Conservation (phyloP, 2,888 invertebrate genomes). For the Patella caerulea region DNA sequence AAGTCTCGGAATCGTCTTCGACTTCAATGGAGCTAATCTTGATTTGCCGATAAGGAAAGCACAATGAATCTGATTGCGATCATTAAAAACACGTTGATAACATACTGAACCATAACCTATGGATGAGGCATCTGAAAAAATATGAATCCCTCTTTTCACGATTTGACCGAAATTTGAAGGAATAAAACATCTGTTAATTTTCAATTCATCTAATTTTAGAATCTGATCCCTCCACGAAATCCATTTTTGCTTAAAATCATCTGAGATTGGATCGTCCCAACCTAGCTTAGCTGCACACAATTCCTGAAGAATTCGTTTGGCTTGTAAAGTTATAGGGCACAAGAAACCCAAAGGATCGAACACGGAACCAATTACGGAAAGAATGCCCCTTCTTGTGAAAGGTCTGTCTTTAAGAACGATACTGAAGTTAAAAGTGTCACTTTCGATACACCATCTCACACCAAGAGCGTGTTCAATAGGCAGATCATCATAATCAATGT, state of each 20-base stretch:
- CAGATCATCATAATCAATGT: slow-evolving; percentile 15
- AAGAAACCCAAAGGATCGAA: slow-evolving; percentile 21
- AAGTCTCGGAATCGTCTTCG: slow-evolving; percentile 19
- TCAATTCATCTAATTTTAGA: too few relatives aligned
- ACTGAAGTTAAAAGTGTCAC: slow-evolving; percentile 8
- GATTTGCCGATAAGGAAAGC: slow-evolving; percentile 20
- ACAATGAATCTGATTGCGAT: slow-evolving; percentile 7
- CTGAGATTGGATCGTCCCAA: too few relatives aligned
- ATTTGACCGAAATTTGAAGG: too few relatives aligned
- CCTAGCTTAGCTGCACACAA: too few relatives aligned
- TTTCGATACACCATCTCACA: background rate
- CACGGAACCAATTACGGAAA: slow-evolving; percentile 6
- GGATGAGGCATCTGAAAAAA: too few relatives aligned
- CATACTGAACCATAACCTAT: too few relatives aligned
- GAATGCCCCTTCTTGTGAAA: slow-evolving; percentile 16
- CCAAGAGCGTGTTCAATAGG: slow-evolving; percentile 17
- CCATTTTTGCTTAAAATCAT: too few relatives aligned
- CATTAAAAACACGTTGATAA: slow-evolving; percentile 12
- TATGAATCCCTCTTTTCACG: too few relatives aligned
- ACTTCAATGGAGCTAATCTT: slow-evolving; percentile 19
- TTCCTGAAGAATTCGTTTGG: too few relatives aligned
- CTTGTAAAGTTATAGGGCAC: slow-evolving; percentile 11
- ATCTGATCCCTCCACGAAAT: too few relatives aligned
- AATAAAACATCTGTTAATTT: too few relatives aligned
- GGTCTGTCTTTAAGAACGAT: background rate